Percentiles rank a stretch among this genome's conserved stretches.
These are phyloP conservation scores for Chelmon rostratus DNA, from an alignment of 2,797 vertebrate genomes.

Conservation along the genomic window DNA sequence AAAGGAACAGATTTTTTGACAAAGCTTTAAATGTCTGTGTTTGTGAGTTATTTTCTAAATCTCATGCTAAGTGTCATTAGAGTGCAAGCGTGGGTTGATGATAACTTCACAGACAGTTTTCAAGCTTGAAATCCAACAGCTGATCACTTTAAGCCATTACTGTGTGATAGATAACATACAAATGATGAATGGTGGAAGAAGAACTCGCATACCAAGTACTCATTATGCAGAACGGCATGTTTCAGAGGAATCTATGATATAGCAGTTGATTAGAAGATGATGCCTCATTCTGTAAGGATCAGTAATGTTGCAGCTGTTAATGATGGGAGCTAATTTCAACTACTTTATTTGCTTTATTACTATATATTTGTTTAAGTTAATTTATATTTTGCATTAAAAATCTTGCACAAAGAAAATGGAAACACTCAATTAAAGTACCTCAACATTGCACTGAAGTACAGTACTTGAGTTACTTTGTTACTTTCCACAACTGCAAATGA, in stretches of 20 bases:
- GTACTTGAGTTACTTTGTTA: neutral
- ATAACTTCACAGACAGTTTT: neutral
- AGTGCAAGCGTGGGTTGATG: neutral
- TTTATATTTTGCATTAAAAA: neutral
- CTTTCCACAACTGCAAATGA: neutral
- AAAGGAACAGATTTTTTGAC: neutral
- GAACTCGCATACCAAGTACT: neutral
- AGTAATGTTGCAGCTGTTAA: neutral
- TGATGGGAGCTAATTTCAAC: neutral
- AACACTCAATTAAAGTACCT: neutral
- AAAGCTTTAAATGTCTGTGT: neutral
- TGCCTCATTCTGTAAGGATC: no score
- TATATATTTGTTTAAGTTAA: neutral
- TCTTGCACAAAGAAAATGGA: neutral
- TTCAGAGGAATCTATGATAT: neutral
- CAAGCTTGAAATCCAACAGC: neutral
- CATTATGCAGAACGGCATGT: neutral
- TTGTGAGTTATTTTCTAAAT: neutral
- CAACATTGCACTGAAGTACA: neutral
- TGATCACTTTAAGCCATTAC: no score
- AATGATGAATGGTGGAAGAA: neutral
- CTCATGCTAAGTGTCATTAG: neutral
- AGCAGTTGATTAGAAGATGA: neutral
- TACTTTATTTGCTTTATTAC: neutral
- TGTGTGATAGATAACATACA: neutral